A percentile compares a stretch with the other conserved stretches of the same genome.
These are phyloP conservation scores for Chalcosyrphus nemorum DNA, from an alignment of 2,888 invertebrate species.

Conservation along the genomic window DNA sequence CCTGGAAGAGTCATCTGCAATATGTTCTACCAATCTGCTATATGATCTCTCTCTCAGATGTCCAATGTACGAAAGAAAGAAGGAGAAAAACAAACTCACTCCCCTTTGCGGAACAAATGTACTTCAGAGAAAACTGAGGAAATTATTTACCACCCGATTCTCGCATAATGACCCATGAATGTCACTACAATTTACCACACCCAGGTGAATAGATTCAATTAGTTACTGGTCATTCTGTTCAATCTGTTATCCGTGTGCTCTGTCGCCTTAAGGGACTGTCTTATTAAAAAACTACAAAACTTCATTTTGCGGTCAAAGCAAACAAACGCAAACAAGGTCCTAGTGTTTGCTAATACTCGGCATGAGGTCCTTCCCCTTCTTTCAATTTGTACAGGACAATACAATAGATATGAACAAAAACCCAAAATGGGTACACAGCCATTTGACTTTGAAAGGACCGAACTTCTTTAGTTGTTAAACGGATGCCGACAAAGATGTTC, in stretches of 20 bases:
- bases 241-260: constrained; percentile 17
- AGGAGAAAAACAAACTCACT: constrained; percentile 8
- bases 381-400: constrained; percentile 45
- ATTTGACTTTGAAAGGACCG: constrained; percentile 54
- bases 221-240: constrained; percentile 62
- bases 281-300: constrained; percentile 37
- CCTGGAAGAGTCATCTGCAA: too few relatives aligned
- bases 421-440: constrained; percentile 4
- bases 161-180: constrained; percentile 64
- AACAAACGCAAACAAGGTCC: constrained; percentile 68
- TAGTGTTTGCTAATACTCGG: constrained; percentile 68
- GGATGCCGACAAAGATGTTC: constrained; percentile 65
- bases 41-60: neutral
- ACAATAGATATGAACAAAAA: constrained; percentile 38
- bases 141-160: constrained; percentile 65
- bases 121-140: constrained; percentile 55
- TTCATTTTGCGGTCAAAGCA: constrained; percentile 69
- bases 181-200: constrained; percentile 71
- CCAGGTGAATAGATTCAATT: constrained; percentile 68
- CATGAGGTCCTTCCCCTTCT: constrained; percentile 68
- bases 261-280: constrained; percentile 25
- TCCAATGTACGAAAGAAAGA: too few relatives aligned
- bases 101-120: constrained; percentile 67
- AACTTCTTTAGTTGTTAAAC: constrained; percentile 30
- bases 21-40: too few relatives aligned